Evolutionary conservation across 2,888 invertebrate species (phyloP), one percentile per base, ranked within the genome.

Genomic region (Limnephilus rhombicus): DNA sequence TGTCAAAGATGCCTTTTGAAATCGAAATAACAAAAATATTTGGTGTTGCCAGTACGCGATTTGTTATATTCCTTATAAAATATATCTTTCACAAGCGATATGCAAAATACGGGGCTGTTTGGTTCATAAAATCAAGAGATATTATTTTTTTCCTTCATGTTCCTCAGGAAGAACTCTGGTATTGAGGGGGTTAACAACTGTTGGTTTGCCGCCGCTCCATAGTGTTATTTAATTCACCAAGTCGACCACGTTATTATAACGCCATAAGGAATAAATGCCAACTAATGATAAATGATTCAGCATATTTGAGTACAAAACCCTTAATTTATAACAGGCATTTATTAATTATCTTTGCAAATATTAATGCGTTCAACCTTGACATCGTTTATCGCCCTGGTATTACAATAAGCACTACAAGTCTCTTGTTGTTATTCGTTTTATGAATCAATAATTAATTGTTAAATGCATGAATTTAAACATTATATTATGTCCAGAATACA

Each of bases 301-400:
- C 68, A 68, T 24, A 68, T 68, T 68, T 24, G 7, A 24, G 24
- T 24, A 24, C 68, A 68, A 68, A 68, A 68, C 68, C 68, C 68
- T 68, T 68, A 24, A 24, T 68, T 68, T 68, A 68, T 68, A 68
- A 68, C 24, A 24, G 24, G 68, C 68, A 68, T 68, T 68, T 68
- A 68, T 68, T 68, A 68, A 68, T 68, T 68, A 68, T 68, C 68
- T n/a, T 68, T 68, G 68, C 68, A 68, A 68, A 68, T 68, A 68
- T 68, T 68, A 68, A 24, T 68, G 9, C n/a, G 9, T 68, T 68
- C 24, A 68, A 24, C 68, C 68, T 68, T 68, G 68, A 9, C 68
- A n/a, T 68, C 68, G 68, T 68, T 68, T 68, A 68, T 68, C 68
- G 68, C 68, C n/a, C 24, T 5, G 24, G n/a, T 68, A 68, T n/a